Percentiles rank a stretch among this genome's conserved stretches.
Evolutionary conservation across 2,113 vertebrate genomes (phyloP).

Genomic region (Microtus ochrogaster): DNA sequence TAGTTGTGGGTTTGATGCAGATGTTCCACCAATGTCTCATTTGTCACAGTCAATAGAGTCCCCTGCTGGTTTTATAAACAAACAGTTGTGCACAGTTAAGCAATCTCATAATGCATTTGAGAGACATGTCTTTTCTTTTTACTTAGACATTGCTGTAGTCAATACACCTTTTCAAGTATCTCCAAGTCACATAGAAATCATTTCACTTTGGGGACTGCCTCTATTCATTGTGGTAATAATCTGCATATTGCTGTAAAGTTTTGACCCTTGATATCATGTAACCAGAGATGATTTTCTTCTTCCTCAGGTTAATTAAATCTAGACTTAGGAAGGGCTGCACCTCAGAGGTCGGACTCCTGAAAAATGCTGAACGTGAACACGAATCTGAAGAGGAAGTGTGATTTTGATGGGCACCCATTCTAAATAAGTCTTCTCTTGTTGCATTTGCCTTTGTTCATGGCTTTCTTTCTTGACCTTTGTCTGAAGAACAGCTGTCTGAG

Average conservation of each 20-base stretch:
- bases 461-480: conserved; percentile 48
- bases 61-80: conserved; percentile 39
- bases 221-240: not conserved
- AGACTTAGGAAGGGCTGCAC: conserved; percentile 89
- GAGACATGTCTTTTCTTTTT: not conserved
- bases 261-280: conserved; percentile 35
- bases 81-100: not conserved
- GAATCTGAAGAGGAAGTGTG: conserved; percentile 97
- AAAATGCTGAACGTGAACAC: conserved; percentile 90
- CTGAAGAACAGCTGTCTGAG: conserved; percentile 12
- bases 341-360: conserved; percentile 96
- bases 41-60: not conserved
- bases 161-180: not conserved
- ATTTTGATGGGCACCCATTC: conserved; percentile 32
- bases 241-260: not conserved
- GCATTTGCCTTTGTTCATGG: not conserved
- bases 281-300: conserved; percentile 49
- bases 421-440: conserved; percentile 45
- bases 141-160: not conserved
- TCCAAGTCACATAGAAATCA: not conserved
- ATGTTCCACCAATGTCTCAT: not conserved
- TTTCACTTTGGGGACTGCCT: not conserved
- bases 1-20: not conserved
- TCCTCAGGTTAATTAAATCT: conserved; percentile 89
- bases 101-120: not conserved